Evolutionary conservation across 2,797 vertebrate genomes (phyloP).

Genomic region (Leptoclinus maculatus): DNA sequence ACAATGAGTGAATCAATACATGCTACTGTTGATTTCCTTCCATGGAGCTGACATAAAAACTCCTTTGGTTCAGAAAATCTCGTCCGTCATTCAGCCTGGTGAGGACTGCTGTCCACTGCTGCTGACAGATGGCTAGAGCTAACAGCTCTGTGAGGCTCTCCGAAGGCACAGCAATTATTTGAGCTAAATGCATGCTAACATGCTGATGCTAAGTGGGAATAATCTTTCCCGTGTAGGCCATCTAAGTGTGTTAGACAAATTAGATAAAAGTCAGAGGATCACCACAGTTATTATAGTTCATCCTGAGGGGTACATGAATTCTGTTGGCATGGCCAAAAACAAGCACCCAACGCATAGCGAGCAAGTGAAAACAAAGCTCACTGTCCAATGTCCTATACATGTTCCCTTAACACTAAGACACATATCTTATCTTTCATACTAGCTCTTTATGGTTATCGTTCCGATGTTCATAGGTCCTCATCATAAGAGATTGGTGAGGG

Average conservation of each 20-base stretch:
- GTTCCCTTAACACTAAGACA: too few relatives aligned
- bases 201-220: neutral
- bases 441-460: too few relatives aligned
- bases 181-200: neutral
- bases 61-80: neutral
- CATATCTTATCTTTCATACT: neutral
- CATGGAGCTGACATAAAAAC: neutral
- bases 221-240: neutral
- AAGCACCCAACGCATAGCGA: neutral
- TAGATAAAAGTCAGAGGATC: neutral
- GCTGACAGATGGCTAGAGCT: too few relatives aligned
- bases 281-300: neutral
- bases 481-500: too few relatives aligned
- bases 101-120: too few relatives aligned
- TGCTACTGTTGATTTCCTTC: neutral
- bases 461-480: too few relatives aligned
- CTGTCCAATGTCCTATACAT: too few relatives aligned
- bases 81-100: too few relatives aligned
- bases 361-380: too few relatives aligned
- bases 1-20: neutral
- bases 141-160: neutral
- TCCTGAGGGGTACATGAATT: neutral
- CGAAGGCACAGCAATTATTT: neutral
- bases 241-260: neutral
- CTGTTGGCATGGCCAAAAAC: neutral